Evolutionary conservation across 2,888 invertebrate genomes (phyloP).

Genomic region (Acrocyrtus sp.): DNA sequence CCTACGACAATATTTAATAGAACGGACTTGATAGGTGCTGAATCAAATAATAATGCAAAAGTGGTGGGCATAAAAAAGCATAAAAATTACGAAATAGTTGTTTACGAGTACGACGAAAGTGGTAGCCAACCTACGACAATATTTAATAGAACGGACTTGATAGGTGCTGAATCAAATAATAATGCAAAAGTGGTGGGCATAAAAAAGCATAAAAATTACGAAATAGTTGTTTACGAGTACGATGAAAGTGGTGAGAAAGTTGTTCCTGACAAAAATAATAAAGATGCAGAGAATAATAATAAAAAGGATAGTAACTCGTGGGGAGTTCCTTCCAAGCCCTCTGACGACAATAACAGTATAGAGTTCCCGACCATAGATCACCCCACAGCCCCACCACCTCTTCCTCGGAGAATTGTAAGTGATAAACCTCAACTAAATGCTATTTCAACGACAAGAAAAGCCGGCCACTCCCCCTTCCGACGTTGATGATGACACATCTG

Average conservation of each 20-base stretch:
- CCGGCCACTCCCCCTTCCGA: not conserved
- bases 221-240: conserved; percentile 58
- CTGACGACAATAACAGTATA: conserved; percentile 21
- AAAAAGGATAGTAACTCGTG: not conserved
- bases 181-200: conserved; percentile 49
- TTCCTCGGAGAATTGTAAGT: not conserved
- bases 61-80: conserved; percentile 56
- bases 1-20: conserved; percentile 43
- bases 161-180: not conserved
- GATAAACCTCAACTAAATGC: not conserved
- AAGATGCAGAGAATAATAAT: not conserved
- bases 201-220: conserved; percentile 60
- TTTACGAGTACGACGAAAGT: conserved; percentile 54
- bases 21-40: conserved; percentile 27
- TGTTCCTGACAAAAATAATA: conserved; percentile 1
- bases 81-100: conserved; percentile 59
- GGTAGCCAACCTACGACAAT: conserved; percentile 37
- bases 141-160: conserved; percentile 42
- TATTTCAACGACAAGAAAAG: conserved; percentile 23
- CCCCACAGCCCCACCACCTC: conserved; percentile 10
- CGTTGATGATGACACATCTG: conserved; percentile 9
- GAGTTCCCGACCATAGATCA: conserved; percentile 35
- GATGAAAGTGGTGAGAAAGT: conserved; percentile 35
- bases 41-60: conserved; percentile 21
- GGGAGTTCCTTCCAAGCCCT: not conserved